Base-by-base conservation (phyloP, 1,140 invertebrate genomes). In the Drosophila nannoptera region DNA sequence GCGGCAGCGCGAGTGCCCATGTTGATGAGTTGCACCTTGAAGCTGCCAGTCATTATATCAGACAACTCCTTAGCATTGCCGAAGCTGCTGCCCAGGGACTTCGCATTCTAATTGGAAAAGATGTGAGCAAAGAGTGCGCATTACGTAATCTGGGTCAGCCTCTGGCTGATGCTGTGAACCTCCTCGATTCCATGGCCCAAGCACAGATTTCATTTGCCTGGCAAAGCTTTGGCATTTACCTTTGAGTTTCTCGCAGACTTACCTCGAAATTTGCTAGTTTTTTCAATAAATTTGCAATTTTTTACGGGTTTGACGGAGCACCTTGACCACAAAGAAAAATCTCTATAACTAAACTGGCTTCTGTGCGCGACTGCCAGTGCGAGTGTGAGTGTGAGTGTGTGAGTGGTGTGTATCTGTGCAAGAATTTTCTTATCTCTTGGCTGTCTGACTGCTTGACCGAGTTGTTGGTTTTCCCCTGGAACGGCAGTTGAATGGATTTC, bases 1-100 rank as follows among this genome's bases (percentile, higher is more conserved):
- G 93, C 93, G 90, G 93, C 93, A 89, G 93, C 93, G 90, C 93
- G 91, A 78, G 93, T 94, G 90, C 93, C 93, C 93, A 94, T 94
- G 90, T 94, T 94, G 91, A 92, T 92, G 82, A 92, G 91, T 88
- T 92, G 92, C 78, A 92, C 92, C 90, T 91, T 92, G 89, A 92
- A 92, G 73, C 84, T 89, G 75, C 87, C 88, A 77, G 88, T 89
- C 88, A 89, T 89, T 89, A 88, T 88, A 88, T 88, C 88, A 83
- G 84, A 86, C 87, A 88, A 78, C 75, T 88, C 87, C 87, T 88
- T 88, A 53, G 87, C 87, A 88, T 88, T 88, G 77, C 87, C 87
- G 78, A 88, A 88, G 71, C 87, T 82, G 80, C 87, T 87, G 69
- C 87, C 87, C 78, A 88, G 86, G 75, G 87, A 87, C 78, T 88